A percentile compares a stretch with the other conserved stretches of the same genome.
phyloP scores from a whole-genome alignment of 2,888 invertebrate species.

The Stictocephala bisonia region DNA sequence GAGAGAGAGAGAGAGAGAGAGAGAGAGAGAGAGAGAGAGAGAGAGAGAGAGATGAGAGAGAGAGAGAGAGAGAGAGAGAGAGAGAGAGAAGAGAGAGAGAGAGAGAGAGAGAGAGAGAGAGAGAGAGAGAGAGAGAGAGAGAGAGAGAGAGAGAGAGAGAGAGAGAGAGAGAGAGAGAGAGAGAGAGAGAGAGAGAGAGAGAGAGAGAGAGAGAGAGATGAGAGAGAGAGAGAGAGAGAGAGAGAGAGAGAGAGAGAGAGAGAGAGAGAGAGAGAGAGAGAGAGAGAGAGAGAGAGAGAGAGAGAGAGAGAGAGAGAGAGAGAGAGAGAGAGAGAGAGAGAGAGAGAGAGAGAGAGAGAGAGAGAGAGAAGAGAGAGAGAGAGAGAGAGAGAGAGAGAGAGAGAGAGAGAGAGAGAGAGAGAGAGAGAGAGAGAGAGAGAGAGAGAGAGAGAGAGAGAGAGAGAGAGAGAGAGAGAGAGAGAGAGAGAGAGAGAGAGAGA shows the following conservation, averaged over 20 bases:
- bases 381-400: neutral
- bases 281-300: neutral
- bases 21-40: constrained; percentile 9
- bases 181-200: neutral
- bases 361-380: neutral
- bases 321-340: constrained; percentile 13
- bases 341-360: constrained; percentile 5
- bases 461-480: neutral
- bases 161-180: neutral
- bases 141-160: constrained; percentile 4
- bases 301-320: constrained; percentile 6
- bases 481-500: constrained; percentile 4
- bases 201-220: constrained; percentile 13
- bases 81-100: constrained; percentile 18
- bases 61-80: neutral
- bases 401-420: constrained; percentile 4
- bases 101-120: constrained; percentile 4
- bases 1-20: constrained; percentile 13
- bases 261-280: constrained; percentile 13
- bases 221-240: neutral
- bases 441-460: neutral
- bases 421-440: constrained; percentile 8
- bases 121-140: neutral
- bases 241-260: neutral
- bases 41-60: no score